These are phyloP conservation scores for Andrena marginata DNA, from an alignment of 2,888 invertebrate species.

Conservation along the genomic window DNA sequence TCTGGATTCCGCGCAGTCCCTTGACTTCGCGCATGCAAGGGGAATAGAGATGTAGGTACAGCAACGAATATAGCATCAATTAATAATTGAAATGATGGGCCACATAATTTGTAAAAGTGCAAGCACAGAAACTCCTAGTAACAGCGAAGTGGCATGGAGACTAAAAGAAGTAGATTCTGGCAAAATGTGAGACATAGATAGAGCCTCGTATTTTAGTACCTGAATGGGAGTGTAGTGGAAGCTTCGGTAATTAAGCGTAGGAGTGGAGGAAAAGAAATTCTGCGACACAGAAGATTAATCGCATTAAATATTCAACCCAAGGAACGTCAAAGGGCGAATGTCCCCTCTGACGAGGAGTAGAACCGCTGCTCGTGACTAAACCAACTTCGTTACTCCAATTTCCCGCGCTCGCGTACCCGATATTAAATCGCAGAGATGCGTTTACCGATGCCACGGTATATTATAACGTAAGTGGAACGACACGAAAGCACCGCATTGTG, in stretches of 20 bases:
- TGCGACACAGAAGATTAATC: not conserved
- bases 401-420: conserved; percentile 12
- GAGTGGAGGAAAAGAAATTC: not conserved
- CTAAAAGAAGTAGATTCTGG: too few species aligned
- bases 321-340: not conserved
- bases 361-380: not conserved
- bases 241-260: too few species aligned
- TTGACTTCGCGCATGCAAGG: conserved; percentile 3
- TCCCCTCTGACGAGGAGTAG: not conserved
- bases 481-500: conserved; percentile 63
- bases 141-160: too few species aligned
- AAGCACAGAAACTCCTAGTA: too few species aligned
- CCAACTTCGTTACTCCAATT: conserved; percentile 52
- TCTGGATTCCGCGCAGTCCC: conserved; percentile 8
- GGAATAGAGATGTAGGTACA: not conserved
- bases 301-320: not conserved
- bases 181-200: too few species aligned
- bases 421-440: conserved; percentile 61
- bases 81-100: too few species aligned
- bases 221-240: too few species aligned
- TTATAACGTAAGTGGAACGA: conserved; percentile 64
- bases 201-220: too few species aligned
- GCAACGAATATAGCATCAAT: too few species aligned
- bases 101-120: too few species aligned
- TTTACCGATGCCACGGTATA: conserved; percentile 63